Percentiles rank a stretch among this genome's conserved stretches.
Evolutionary conservation across 1,140 invertebrate species (phyloP).

Genomic region (Magallana angulata): DNA sequence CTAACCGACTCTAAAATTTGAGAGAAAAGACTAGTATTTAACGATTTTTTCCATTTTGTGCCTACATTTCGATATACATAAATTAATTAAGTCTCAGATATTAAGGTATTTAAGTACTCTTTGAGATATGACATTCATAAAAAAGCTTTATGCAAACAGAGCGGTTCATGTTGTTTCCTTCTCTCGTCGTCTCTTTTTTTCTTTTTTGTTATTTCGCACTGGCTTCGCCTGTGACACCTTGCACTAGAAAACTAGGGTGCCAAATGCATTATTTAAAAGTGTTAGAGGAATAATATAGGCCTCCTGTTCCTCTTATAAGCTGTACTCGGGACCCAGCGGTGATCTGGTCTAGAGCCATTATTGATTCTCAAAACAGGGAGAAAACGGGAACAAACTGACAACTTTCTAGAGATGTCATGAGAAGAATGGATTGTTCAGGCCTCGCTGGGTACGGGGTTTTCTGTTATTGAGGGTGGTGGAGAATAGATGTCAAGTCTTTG

Average conservation of each 20-base stretch:
- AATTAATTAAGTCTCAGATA: not conserved
- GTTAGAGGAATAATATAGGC: not conserved
- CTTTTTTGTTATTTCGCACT: conserved; percentile 23
- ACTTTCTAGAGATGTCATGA: conserved; percentile 33
- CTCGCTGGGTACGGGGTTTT: not conserved
- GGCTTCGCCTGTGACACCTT: conserved; percentile 1
- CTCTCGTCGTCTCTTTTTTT: not conserved
- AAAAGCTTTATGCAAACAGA: not conserved
- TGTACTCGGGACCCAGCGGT: not conserved
- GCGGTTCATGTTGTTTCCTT: not conserved
- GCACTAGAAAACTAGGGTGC: conserved; percentile 22
- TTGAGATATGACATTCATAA: not conserved
- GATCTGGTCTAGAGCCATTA: conserved; percentile 11
- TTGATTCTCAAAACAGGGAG: conserved; percentile 27
- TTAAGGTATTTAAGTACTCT: conserved; percentile 25
- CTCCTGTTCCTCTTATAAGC: not conserved
- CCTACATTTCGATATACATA: not conserved
- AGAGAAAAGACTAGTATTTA: too few relatives aligned
- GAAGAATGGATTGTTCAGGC: conserved; percentile 25
- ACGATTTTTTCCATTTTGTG: not conserved
- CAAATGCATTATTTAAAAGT: conserved; percentile 34
- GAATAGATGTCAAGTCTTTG: conserved; percentile 26
- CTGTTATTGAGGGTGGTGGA: not conserved
- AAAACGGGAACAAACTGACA: conserved; percentile 22
- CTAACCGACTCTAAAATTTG: not conserved